Evolutionary conservation across 1,140 invertebrate genomes (phyloP).

Genomic region (Helicoverpa zea): DNA sequence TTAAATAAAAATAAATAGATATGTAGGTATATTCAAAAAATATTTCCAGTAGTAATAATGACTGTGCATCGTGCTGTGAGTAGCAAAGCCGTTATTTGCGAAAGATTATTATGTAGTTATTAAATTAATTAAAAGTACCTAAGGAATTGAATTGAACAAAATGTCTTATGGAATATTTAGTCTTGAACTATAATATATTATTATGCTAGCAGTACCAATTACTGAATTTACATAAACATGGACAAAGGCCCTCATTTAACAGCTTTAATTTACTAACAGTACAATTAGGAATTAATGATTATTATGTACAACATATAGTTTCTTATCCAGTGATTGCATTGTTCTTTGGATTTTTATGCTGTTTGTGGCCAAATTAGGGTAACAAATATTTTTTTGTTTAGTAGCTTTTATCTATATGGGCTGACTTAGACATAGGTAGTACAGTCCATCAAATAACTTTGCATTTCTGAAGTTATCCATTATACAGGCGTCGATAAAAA

Average conservation of each 20-base stretch:
- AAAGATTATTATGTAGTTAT: not conserved
- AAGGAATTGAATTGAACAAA: slow-evolving; percentile 16
- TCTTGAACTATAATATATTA: not conserved
- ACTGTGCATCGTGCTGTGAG: not conserved
- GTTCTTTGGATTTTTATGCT: too few relatives aligned
- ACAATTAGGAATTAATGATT: slow-evolving; percentile 1
- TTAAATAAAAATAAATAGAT: too few relatives aligned
- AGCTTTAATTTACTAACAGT: not conserved
- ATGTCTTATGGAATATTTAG: not conserved
- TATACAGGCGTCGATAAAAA: too few relatives aligned
- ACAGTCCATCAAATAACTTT: too few relatives aligned
- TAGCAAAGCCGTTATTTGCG: slow-evolving; percentile 7
- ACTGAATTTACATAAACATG: not conserved
- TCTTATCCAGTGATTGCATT: too few relatives aligned
- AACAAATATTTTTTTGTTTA: too few relatives aligned
- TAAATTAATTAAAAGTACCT: not conserved
- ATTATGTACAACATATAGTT: not conserved
- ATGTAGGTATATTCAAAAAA: too few relatives aligned
- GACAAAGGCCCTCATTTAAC: not conserved
- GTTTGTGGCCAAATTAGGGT: too few relatives aligned
- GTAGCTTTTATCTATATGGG: too few relatives aligned
- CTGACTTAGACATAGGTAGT: too few relatives aligned
- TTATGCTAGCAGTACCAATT: not conserved
- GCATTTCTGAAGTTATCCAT: too few relatives aligned
- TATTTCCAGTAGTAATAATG: not conserved